Conservation (phyloP, 2,888 invertebrate species). For the Phania funesta region DNA sequence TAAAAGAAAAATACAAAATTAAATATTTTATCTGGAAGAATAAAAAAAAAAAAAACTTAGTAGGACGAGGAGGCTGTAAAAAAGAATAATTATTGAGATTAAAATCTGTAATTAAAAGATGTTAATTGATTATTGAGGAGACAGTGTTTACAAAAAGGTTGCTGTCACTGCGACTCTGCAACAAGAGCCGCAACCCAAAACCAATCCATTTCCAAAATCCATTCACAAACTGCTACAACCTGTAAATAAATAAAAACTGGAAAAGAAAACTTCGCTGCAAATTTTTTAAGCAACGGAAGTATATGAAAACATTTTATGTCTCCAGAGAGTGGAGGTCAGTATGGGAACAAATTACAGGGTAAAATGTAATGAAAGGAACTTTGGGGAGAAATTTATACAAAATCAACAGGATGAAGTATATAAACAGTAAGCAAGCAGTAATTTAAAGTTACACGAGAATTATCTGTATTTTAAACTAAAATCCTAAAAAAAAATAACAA, state of each 20-base stretch:
- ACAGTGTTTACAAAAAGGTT: neutral
- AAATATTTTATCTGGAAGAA: neutral
- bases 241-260: constrained; percentile 28
- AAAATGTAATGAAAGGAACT: neutral
- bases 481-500: no score
- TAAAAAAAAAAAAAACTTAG: neutral
- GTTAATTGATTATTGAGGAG: constrained; percentile 14
- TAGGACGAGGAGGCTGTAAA: neutral
- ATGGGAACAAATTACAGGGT: neutral
- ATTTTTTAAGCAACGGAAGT: neutral
- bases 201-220: constrained; percentile 56
- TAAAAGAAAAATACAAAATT: neutral
- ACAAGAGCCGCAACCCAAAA: constrained; percentile 20
- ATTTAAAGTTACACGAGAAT: neutral
- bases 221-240: constrained; percentile 62
- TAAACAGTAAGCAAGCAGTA: neutral
- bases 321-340: neutral
- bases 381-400: neutral
- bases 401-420: neutral
- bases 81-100: neutral
- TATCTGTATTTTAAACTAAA: no score
- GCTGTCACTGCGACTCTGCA: neutral
- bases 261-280: neutral
- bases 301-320: neutral
- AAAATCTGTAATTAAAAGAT: constrained; percentile 22